Evolutionary conservation across 2,113 vertebrate species (phyloP).

Genomic region (Acrocephalus kingi): DNA sequence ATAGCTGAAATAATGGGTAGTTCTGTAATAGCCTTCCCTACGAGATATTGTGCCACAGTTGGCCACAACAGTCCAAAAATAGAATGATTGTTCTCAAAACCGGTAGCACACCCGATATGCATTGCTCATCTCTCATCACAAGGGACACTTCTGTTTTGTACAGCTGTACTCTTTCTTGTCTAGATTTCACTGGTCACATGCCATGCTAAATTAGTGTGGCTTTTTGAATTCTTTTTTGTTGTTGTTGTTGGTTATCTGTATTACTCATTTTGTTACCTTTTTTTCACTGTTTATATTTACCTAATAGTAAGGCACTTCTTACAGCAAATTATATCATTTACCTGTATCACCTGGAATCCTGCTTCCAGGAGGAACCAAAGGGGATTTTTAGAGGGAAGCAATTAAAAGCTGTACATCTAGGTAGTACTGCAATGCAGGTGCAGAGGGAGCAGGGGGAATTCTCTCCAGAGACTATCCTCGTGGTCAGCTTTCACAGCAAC

Average conservation of each 20-base stretch:
- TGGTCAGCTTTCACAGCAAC: neutral
- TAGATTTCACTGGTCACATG: neutral
- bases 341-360: neutral
- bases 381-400: conserved; percentile 3
- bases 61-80: conserved; percentile 39
- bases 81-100: conserved; percentile 41
- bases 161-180: neutral
- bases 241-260: neutral
- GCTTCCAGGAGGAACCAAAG: neutral
- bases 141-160: conserved; percentile 9
- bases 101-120: neutral
- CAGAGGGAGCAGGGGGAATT: neutral
- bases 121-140: conserved; percentile 20
- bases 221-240: neutral
- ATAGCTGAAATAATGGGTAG: conserved; percentile 37
- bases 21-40: conserved; percentile 22
- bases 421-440: conserved; percentile 41
- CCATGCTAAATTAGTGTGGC: neutral
- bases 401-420: neutral
- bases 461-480: neutral
- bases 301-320: neutral
- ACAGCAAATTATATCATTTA: neutral
- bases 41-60: neutral
- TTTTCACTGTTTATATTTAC: neutral
- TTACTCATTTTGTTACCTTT: neutral